phyloP scores from a whole-genome alignment of 2,888 invertebrate genomes.

The Ephialtes manifestator region DNA sequence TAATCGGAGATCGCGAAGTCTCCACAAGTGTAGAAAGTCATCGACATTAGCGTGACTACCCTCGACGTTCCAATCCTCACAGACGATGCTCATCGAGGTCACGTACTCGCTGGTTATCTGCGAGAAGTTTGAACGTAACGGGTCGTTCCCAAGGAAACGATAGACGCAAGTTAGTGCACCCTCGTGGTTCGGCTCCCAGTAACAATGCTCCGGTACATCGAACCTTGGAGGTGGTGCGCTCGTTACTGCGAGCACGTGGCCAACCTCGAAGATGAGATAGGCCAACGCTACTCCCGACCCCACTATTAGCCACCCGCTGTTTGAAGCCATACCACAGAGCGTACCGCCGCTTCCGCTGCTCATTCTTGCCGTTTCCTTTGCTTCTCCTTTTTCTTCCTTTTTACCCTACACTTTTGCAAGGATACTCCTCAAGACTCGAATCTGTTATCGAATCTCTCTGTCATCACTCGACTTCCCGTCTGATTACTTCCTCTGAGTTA shows the following conservation, averaged over 20 bases:
- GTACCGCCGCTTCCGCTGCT: conserved; percentile 43
- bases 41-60: conserved; percentile 72
- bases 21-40: conserved; percentile 93
- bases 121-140: conserved; percentile 90
- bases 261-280: conserved; percentile 64
- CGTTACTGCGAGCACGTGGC: conserved; percentile 83
- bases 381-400: neutral
- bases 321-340: conserved; percentile 42
- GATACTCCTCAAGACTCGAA: conserved; percentile 35
- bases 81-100: conserved; percentile 80
- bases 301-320: conserved; percentile 53
- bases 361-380: conserved; percentile 46
- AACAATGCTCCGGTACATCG: conserved; percentile 95
- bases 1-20: conserved; percentile 92
- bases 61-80: conserved; percentile 74
- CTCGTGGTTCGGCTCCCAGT: conserved; percentile 87
- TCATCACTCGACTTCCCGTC: conserved; percentile 52
- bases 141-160: conserved; percentile 87
- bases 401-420: conserved; percentile 25
- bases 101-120: conserved; percentile 92
- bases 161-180: conserved; percentile 87
- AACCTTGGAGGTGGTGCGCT: conserved; percentile 87
- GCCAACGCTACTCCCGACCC: conserved; percentile 54
- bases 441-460: conserved; percentile 37
- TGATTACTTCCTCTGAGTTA: conserved; percentile 31